Conservation (phyloP, 2,797 vertebrate genomes). For the Catamblyrhynchus diadema region DNA sequence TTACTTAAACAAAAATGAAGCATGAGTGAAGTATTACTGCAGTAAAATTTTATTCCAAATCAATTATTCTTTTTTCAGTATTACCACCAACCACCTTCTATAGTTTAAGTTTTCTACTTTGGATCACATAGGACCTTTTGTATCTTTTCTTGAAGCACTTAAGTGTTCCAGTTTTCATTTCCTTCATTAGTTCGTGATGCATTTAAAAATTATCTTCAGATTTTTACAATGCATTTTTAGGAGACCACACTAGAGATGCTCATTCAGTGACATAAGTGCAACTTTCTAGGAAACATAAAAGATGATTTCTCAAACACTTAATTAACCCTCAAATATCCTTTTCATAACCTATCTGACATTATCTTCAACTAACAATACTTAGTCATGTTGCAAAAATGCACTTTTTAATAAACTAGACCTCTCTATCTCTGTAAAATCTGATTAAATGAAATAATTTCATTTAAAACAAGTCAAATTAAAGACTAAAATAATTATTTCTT, state of each 20-base stretch:
- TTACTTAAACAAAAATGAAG: neutral
- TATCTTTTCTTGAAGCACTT: neutral
- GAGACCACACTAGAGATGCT: neutral
- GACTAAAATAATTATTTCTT: constrained; percentile 12
- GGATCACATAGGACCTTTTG: neutral
- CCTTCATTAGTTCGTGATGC: neutral
- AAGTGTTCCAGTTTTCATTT: neutral
- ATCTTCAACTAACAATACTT: neutral
- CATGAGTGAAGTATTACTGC: neutral
- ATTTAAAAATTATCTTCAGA: neutral
- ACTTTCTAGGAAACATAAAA: neutral
- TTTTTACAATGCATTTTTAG: neutral
- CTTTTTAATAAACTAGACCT: neutral
- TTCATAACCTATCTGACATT: neutral
- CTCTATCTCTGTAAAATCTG: neutral
- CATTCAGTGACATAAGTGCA: neutral
- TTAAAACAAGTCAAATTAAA: constrained; percentile 18
- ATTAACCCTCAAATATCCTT: neutral
- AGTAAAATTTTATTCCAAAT: neutral
- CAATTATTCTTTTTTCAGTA: neutral
- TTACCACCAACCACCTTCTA: neutral
- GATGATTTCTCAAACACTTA: neutral
- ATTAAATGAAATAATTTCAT: constrained; percentile 18
- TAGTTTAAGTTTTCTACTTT: neutral
- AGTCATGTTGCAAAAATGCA: neutral